Percentiles rank a stretch among this genome's conserved stretches.
phyloP scores from a whole-genome alignment of 2,888 invertebrate genomes.

The Lithophane ornitopus region DNA sequence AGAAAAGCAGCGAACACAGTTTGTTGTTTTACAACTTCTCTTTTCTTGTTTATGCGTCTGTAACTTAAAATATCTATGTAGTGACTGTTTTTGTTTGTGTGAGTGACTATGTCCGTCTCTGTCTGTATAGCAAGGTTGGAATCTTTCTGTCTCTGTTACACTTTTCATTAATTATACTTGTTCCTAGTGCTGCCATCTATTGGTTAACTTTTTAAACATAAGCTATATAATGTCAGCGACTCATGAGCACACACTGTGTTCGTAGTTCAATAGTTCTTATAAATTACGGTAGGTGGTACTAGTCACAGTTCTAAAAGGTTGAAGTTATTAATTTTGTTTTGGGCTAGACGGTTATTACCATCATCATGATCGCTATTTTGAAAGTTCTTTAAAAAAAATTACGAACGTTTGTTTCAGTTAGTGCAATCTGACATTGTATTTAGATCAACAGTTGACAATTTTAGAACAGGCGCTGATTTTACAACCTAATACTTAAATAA shows the following conservation, averaged over 20 bases:
- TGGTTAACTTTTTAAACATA: constrained; percentile 13
- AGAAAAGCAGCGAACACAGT: constrained; percentile 86
- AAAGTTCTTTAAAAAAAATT: no score
- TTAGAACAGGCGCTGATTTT: not conserved
- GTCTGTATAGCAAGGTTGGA: constrained; percentile 53
- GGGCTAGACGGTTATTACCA: not conserved
- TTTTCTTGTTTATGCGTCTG: constrained; percentile 88
- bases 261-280: constrained; percentile 19
- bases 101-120: constrained; percentile 73
- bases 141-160: constrained; percentile 73
- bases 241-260: constrained; percentile 30
- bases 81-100: constrained; percentile 70
- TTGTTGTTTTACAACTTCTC: constrained; percentile 91
- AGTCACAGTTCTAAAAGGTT: not conserved
- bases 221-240: not conserved
- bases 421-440: not conserved
- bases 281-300: constrained; percentile 57
- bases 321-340: no score
- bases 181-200: constrained; percentile 77
- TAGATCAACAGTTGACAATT: not conserved
- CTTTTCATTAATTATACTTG: constrained; percentile 75
- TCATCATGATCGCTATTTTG: not conserved
- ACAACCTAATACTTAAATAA: no score
- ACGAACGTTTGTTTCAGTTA: no score
- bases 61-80: constrained; percentile 79